phyloP scores from a whole-genome alignment of 2,888 invertebrate species.

The Troides aeacus region DNA sequence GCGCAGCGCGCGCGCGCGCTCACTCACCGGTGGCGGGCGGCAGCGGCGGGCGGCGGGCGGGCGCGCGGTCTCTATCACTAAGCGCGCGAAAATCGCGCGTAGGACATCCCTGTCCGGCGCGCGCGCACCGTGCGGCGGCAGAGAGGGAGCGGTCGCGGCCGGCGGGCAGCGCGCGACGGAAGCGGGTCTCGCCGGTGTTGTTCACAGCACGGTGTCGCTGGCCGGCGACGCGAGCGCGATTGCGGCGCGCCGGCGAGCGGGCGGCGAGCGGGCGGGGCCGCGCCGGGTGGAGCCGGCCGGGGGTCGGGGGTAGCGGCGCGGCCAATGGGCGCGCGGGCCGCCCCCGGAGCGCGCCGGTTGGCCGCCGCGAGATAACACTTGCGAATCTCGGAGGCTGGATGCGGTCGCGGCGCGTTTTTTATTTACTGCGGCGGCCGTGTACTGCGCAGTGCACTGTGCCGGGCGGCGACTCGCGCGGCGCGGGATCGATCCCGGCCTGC shows the following conservation, averaged over 20 bases:
- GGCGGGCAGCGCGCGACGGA: constrained; percentile 45
- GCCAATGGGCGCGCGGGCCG: constrained; percentile 51
- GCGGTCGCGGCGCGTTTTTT: constrained; percentile 60
- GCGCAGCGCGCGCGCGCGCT: constrained; percentile 64
- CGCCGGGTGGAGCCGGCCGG: constrained; percentile 62
- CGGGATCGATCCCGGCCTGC: constrained; percentile 71
- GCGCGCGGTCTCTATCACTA: constrained; percentile 52
- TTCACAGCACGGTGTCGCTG: constrained; percentile 45
- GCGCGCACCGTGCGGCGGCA: constrained; percentile 38
- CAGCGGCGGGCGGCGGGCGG: constrained; percentile 23
- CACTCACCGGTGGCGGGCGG: constrained; percentile 49
- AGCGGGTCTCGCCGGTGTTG: constrained; percentile 40
- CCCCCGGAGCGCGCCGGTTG: constrained; percentile 60
- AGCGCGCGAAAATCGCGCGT: constrained; percentile 60
- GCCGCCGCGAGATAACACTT: constrained; percentile 68
- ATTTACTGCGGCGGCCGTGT: constrained; percentile 47
- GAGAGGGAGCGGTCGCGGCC: constrained; percentile 63
- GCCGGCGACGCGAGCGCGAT: constrained; percentile 53
- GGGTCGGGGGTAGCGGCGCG: constrained; percentile 67
- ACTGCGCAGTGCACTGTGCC: constrained; percentile 42
- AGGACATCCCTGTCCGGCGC: constrained; percentile 58
- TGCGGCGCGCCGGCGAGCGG: constrained; percentile 53
- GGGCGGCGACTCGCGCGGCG: constrained; percentile 67
- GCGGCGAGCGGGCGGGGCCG: constrained; percentile 36
- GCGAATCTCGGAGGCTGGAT: constrained; percentile 78